Conservation (phyloP, 2,797 vertebrate genomes). For the Gobionotothen gibberifrons region DNA sequence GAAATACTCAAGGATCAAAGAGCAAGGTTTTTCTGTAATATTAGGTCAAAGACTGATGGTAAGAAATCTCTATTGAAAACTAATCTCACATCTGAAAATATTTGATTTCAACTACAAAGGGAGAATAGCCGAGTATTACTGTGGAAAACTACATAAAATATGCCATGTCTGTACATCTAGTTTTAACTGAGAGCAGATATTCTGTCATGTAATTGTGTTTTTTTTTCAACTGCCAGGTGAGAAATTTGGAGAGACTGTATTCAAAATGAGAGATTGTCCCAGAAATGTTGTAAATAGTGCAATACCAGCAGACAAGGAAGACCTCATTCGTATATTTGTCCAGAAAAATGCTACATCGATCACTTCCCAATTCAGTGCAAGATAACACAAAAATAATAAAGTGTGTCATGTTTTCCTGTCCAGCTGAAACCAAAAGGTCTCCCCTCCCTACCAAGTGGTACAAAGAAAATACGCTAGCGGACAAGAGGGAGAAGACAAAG, state of each 20-base stretch:
- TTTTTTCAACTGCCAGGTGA: constrained; percentile 30
- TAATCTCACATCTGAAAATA: constrained; percentile 38
- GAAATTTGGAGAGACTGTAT: constrained; percentile 60
- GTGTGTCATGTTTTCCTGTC: constrained; percentile 54
- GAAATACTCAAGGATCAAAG: constrained; percentile 32
- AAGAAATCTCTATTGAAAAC: constrained; percentile 35
- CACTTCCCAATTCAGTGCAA: constrained; percentile 82
- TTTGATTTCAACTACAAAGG: constrained; percentile 26
- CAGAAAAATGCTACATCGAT: constrained; percentile 81
- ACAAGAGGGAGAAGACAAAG: constrained; percentile 26
- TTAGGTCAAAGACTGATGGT: constrained; percentile 29
- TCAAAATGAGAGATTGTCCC: constrained; percentile 84
- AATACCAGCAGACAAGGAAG: constrained; percentile 92
- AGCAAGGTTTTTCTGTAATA: constrained; percentile 30
- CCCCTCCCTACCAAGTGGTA: constrained; percentile 71
- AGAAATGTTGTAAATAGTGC: constrained; percentile 89
- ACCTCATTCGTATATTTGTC: constrained; percentile 80
- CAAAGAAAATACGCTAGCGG: constrained; percentile 33
- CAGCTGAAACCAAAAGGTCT: constrained; percentile 75
- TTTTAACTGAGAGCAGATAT: constrained; percentile 13
- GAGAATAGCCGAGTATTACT: constrained; percentile 19
- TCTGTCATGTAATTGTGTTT: not conserved
- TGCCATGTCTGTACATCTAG: constrained; percentile 17
- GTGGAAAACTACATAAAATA: constrained; percentile 37
- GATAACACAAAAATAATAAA: constrained; percentile 33